Conservation (phyloP, 2,888 invertebrate species). For the Clitarchus hookeri region DNA sequence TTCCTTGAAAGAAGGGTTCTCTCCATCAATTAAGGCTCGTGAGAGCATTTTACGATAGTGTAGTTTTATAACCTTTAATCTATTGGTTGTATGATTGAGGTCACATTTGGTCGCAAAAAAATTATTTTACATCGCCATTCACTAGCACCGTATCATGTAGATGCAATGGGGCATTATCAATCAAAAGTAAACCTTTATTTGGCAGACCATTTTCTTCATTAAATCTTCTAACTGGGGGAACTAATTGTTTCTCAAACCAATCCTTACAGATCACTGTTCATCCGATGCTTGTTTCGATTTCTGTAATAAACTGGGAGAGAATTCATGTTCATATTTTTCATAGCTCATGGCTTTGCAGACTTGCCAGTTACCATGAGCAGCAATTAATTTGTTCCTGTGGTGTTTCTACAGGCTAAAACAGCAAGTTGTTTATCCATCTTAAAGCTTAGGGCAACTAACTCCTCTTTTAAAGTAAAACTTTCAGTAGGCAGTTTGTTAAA, state of each 20-base stretch:
- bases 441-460: background rate
- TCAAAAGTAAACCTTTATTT: conserved; percentile 20
- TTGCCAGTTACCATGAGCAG: conserved; percentile 19
- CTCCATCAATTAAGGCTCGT: background rate
- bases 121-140: background rate
- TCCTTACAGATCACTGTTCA: conserved; percentile 17
- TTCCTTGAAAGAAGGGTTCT: background rate
- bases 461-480: conserved; percentile 11
- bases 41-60: conserved; percentile 20
- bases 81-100: background rate
- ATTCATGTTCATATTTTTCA: conserved; percentile 25
- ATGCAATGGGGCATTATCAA: conserved; percentile 25
- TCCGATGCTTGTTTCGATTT: conserved; percentile 17
- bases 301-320: conserved; percentile 26
- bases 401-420: conserved; percentile 20
- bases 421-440: conserved; percentile 17
- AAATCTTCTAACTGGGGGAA: conserved; percentile 24
- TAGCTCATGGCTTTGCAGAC: conserved; percentile 19
- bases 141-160: background rate
- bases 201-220: conserved; percentile 25
- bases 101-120: background rate
- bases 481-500: background rate
- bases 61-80: conserved; percentile 15
- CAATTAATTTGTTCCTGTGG: background rate
- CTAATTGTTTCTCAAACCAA: conserved; percentile 23